Conservation (phyloP, 2,888 invertebrate genomes). For the Hoplodrina blanda region DNA sequence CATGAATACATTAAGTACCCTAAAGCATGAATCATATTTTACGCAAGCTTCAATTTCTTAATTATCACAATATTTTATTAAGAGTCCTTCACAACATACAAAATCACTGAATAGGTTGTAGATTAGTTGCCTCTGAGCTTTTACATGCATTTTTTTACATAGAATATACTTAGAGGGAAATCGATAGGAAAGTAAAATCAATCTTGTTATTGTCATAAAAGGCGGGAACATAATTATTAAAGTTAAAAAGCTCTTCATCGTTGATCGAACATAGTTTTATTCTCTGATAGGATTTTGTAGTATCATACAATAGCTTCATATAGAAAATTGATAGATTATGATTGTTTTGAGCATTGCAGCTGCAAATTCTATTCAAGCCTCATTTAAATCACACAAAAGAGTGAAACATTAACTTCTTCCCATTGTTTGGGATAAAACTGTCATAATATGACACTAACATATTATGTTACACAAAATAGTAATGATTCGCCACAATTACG, state of each 20-base stretch:
- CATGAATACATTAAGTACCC: slow-evolving; percentile 6
- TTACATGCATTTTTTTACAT: too few relatives aligned
- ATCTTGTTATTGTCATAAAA: neutral
- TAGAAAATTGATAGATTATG: neutral
- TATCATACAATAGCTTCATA: slow-evolving; percentile 9
- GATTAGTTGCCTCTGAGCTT: neutral
- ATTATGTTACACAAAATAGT: too few relatives aligned
- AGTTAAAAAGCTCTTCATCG: neutral
- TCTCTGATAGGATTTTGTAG: neutral
- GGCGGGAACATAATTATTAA: neutral
- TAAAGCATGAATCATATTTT: slow-evolving; percentile 2
- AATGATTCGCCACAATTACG: too few relatives aligned
- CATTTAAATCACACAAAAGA: neutral
- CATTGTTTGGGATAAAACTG: slow-evolving; percentile 46
- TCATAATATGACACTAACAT: too few relatives aligned
- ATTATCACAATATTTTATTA: slow-evolving; percentile 27
- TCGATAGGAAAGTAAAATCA: neutral
- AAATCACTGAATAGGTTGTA: slow-evolving; percentile 1
- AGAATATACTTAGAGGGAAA: neutral
- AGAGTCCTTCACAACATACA: slow-evolving; percentile 5
- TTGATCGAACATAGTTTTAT: neutral
- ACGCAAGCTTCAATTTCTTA: slow-evolving; percentile 17
- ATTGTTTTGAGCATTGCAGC: slow-evolving; percentile 18
- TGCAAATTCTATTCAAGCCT: neutral
- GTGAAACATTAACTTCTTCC: neutral